Base-by-base conservation (phyloP, 2,113 vertebrate species). In the Limanda limanda region DNA sequence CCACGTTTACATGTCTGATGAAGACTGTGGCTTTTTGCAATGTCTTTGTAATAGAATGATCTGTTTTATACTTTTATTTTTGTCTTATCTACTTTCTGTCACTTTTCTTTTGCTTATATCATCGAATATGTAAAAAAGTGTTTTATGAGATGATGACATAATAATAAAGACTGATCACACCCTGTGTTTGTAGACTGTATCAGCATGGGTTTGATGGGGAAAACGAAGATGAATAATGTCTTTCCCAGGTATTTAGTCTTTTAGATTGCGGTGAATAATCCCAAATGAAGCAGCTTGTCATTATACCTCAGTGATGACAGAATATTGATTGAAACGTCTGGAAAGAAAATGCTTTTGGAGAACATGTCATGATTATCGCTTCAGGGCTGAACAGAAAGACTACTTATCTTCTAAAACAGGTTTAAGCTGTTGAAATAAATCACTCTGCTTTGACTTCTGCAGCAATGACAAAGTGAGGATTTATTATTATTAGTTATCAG, bases 21-120 rank as follows among this genome's bases (percentile, higher is more conserved):
- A 66, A 52, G 57, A 79, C 15, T 17, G 20, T 17, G 3, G 20
- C 52, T 42, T n/a, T 71, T 51, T 71, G 21, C 15, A 8, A 2
- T 42, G 42, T 60, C 65, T 81, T 73, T 56, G n/a, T 59, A 82
- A 66, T 15, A 72, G 31, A 31, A 31, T 7, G 20, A 52, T 13
- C 15, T 31, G 3, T 68, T 68, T 74, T 65, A 45, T 71, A 88
- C 63, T 86, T 68, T 37, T 84, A 62, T 59, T 69, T 68, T 35
- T 69, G 35, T 45, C 27, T 87, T 60, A 5, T 31, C 75, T 72
- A 27, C 58, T 37, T 31, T 51, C 10, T 40, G 27, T 82, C 7
- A 0, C 42, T 67, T 18, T 21, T 20, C 25, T 24, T 40, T 68
- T 79, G 75, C 63, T 79, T 74, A 60, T 76, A 67, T 71, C 9